Percentiles rank a stretch among this genome's conserved stretches.
Conservation (phyloP, 2,797 vertebrate species). For the Xyrichtys novacula region DNA sequence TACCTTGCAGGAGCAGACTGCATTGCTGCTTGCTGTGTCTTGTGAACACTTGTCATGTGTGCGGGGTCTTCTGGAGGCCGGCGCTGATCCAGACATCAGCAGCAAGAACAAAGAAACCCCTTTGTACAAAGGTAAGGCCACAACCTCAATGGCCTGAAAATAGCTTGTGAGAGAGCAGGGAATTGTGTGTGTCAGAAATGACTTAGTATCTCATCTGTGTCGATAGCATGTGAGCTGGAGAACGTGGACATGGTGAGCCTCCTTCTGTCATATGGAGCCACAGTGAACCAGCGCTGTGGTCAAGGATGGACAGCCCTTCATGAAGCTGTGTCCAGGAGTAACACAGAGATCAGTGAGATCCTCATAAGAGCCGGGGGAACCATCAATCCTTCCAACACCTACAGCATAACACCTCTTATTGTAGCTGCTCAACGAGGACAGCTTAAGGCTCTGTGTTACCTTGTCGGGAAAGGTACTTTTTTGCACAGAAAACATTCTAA, state of each 20-base stretch:
- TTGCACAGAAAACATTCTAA: not conserved
- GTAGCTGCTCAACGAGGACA: slow-evolving; percentile 93
- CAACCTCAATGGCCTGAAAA: slow-evolving; percentile 23
- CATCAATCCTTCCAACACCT: slow-evolving; percentile 89
- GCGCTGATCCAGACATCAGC: slow-evolving; percentile 94
- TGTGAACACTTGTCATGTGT: slow-evolving; percentile 89
- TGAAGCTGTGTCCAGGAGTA: slow-evolving; percentile 90
- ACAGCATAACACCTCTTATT: slow-evolving; percentile 91
- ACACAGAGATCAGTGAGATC: slow-evolving; percentile 89
- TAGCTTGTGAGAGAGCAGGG: not conserved
- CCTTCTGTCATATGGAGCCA: slow-evolving; percentile 88
- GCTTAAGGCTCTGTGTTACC: slow-evolving; percentile 86
- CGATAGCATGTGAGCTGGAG: slow-evolving; percentile 91
- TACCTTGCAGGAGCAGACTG: slow-evolving; percentile 93
- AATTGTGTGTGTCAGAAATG: not conserved
- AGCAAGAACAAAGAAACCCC: slow-evolving; percentile 95
- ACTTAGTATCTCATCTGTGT: slow-evolving; percentile 22
- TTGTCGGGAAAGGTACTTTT: slow-evolving; percentile 88
- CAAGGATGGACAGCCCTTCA: slow-evolving; percentile 95
- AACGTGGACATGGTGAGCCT: slow-evolving; percentile 86
- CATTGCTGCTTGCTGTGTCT: slow-evolving; percentile 91
- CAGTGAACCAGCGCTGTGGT: slow-evolving; percentile 93
- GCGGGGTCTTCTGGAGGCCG: slow-evolving; percentile 88
- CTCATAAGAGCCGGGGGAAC: slow-evolving; percentile 89
- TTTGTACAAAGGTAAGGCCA: slow-evolving; percentile 93